Evolutionary conservation across 1,140 invertebrate genomes (phyloP).

Genomic region (Bradysia coprophila): DNA sequence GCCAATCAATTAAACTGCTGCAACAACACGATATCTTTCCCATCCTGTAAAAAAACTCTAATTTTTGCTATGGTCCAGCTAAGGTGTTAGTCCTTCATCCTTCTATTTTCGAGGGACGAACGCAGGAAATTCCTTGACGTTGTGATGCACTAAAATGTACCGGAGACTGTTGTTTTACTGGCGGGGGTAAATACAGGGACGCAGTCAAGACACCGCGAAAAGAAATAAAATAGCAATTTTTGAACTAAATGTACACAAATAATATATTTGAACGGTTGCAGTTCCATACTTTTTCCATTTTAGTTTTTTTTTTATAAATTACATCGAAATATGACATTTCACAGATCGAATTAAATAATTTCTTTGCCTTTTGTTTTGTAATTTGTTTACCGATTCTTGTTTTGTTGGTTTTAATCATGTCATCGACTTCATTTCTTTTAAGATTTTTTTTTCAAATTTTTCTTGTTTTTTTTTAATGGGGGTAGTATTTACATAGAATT

Average conservation of each 20-base stretch:
- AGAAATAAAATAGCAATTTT: background rate
- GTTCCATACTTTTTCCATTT: background rate
- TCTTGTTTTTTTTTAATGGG: background rate
- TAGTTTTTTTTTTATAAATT: background rate
- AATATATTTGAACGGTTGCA: background rate
- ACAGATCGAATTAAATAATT: slow-evolving; percentile 8
- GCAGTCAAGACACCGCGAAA: too few relatives aligned
- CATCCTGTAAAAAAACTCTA: too few relatives aligned
- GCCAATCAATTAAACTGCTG: too few relatives aligned
- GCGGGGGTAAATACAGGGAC: too few relatives aligned
- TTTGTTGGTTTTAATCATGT: slow-evolving; percentile 1
- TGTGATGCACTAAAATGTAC: too few relatives aligned
- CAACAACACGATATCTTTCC: too few relatives aligned
- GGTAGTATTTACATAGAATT: too few relatives aligned
- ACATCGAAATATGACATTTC: background rate
- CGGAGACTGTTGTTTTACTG: too few relatives aligned
- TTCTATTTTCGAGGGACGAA: too few relatives aligned
- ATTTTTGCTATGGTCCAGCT: too few relatives aligned
- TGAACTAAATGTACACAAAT: background rate
- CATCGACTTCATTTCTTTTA: background rate
- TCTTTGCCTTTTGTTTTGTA: slow-evolving; percentile 5
- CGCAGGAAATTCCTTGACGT: too few relatives aligned
- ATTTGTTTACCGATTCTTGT: slow-evolving; percentile 2
- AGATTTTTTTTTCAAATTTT: slow-evolving; percentile 1
- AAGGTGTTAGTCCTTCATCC: too few relatives aligned